phyloP scores from a whole-genome alignment of 23 tunicate species.

The Oikopleura vanhoeffeni region DNA sequence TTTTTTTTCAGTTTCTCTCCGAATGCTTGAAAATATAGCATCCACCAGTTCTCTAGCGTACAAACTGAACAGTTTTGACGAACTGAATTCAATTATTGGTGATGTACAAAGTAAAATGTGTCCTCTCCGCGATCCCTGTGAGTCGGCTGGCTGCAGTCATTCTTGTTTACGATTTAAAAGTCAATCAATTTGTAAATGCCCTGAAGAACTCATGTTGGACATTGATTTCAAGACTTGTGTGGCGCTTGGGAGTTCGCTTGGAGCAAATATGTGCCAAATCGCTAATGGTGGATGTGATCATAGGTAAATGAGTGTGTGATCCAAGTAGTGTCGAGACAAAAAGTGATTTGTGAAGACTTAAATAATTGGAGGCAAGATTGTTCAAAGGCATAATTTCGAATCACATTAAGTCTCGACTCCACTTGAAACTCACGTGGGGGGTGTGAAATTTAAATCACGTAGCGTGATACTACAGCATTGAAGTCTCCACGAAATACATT shows the following conservation, averaged over 20 bases:
- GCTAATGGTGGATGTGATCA: constrained; percentile 13
- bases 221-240: constrained; percentile 38
- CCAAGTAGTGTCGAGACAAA: neutral
- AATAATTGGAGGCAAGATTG: too few species aligned
- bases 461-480: too few species aligned
- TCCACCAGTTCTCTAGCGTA: neutral
- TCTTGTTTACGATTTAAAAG: constrained; percentile 38
- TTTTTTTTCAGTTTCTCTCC: too few species aligned
- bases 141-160: constrained; percentile 46
- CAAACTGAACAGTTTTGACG: neutral
- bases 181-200: constrained; percentile 54
- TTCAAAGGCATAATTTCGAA: too few species aligned
- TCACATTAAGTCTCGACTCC: too few species aligned
- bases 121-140: neutral
- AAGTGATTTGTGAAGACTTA: neutral
- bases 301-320: constrained; percentile 24
- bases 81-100: neutral
- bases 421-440: too few species aligned
- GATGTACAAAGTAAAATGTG: neutral
- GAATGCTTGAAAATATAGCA: neutral
- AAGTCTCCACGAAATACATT: too few species aligned
- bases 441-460: too few species aligned
- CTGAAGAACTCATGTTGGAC: constrained; percentile 34
- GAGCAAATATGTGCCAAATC: neutral
- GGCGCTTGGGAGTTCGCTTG: neutral